Conservation (phyloP, 2,888 invertebrate genomes). For the Saturnia japonica region DNA sequence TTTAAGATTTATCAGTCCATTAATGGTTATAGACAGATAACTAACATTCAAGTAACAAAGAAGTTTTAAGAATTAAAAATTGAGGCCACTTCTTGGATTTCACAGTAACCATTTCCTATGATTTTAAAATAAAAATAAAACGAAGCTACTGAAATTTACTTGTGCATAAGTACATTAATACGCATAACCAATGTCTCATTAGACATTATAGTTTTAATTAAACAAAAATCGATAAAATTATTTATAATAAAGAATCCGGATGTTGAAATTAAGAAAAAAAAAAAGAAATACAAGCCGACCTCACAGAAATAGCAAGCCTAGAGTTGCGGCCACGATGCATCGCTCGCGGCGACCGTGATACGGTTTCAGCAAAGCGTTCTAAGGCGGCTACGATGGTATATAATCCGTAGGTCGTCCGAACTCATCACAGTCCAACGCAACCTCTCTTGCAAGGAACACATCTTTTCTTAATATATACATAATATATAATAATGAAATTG, state of each 20-base stretch:
- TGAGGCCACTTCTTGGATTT: too few relatives aligned
- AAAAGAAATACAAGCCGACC: slow-evolving; percentile 11
- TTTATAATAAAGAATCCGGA: slow-evolving; percentile 17
- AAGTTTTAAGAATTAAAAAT: too few relatives aligned
- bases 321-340: slow-evolving; percentile 14
- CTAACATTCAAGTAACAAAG: too few relatives aligned
- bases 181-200: background rate
- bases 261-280: slow-evolving; percentile 19
- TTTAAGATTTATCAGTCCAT: too few relatives aligned
- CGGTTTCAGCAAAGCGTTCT: slow-evolving; percentile 62
- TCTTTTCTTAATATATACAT: slow-evolving; percentile 39
- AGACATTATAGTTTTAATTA: too few relatives aligned
- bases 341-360: slow-evolving; percentile 62
- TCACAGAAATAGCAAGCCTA: slow-evolving; percentile 14
- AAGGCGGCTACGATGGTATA: slow-evolving; percentile 60
- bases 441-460: slow-evolving; percentile 49
- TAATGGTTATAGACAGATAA: too few relatives aligned
- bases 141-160: too few relatives aligned
- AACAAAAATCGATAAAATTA: slow-evolving; percentile 1
- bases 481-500: slow-evolving; percentile 68
- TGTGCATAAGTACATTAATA: background rate
- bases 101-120: too few relatives aligned
- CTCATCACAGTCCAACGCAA: slow-evolving; percentile 66
- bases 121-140: too few relatives aligned
- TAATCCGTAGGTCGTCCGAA: slow-evolving; percentile 52